These are phyloP conservation scores for Melanostoma scalare DNA, from an alignment of 2,888 invertebrate species.

Conservation along the genomic window DNA sequence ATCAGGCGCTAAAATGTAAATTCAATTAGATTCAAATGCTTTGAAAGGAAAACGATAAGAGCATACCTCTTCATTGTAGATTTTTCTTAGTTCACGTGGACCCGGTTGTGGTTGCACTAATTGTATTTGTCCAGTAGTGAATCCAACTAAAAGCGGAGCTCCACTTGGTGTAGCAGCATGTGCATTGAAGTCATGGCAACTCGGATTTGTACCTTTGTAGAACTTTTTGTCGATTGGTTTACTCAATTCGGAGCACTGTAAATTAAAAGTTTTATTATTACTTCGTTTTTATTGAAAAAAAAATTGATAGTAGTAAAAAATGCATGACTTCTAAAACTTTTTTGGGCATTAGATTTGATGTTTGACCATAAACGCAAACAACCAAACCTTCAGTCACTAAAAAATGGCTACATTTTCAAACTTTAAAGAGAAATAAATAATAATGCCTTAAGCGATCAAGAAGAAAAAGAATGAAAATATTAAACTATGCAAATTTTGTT, in stretches of 20 bases:
- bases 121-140: slow-evolving; percentile 99
- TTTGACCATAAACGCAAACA: no score
- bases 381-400: no score
- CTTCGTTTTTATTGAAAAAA: no score
- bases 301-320: no score
- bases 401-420: no score
- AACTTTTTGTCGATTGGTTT: slow-evolving; percentile 99
- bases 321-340: no score
- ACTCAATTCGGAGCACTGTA: slow-evolving; percentile 95
- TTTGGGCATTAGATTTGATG: no score
- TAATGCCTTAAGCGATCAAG: no score
- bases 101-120: slow-evolving; percentile 98
- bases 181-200: slow-evolving; percentile 98
- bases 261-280: not conserved
- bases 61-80: slow-evolving; percentile 97
- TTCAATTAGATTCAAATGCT: not conserved
- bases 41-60: not conserved
- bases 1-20: slow-evolving; percentile 79
- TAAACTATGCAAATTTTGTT: no score
- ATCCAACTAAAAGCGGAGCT: slow-evolving; percentile 96
- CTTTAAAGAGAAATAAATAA: no score
- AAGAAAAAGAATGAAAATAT: no score
- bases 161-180: slow-evolving; percentile 91
- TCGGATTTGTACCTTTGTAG: slow-evolving; percentile 99
- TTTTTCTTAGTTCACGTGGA: slow-evolving; percentile 96